These are phyloP conservation scores for Taphrorychus bicolor DNA, from an alignment of 2,888 invertebrate species.

Conservation along the genomic window DNA sequence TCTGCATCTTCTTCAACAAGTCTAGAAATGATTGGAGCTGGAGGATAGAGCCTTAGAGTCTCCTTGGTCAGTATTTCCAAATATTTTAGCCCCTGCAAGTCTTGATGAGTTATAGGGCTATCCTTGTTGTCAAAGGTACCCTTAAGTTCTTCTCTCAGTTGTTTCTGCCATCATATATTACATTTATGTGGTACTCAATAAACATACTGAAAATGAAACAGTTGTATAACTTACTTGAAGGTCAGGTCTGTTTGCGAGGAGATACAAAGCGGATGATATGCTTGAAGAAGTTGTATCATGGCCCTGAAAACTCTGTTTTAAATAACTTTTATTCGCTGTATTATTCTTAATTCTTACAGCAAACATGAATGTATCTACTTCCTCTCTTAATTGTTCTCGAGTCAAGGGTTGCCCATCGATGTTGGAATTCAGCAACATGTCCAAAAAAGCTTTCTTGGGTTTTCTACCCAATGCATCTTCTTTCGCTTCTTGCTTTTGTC, in stretches of 20 bases:
- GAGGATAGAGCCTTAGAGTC: conserved; percentile 63
- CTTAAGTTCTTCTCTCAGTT: conserved; percentile 49
- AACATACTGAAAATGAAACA: not conserved
- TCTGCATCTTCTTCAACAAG: conserved; percentile 6
- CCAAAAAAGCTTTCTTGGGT: conserved; percentile 66
- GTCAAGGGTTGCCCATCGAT: conserved; percentile 66
- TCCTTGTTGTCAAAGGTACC: conserved; percentile 46
- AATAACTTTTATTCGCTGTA: not conserved
- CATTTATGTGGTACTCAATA: not conserved
- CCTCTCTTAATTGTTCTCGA: conserved; percentile 69
- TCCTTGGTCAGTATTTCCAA: conserved; percentile 67
- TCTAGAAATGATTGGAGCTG: conserved; percentile 63
- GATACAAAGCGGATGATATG: conserved; percentile 60
- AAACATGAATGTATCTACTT: conserved; percentile 79
- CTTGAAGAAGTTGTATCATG: conserved; percentile 62
- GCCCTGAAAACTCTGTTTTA: conserved; percentile 52
- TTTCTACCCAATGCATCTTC: conserved; percentile 39
- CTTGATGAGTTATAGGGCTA: conserved; percentile 44
- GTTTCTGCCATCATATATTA: conserved; percentile 13
- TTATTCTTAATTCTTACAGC: conserved; percentile 59
- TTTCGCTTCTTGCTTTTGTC: not conserved
- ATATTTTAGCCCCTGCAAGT: conserved; percentile 58
- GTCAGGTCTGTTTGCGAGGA: conserved; percentile 58
- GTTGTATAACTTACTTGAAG: conserved; percentile 53
- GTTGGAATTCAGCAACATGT: conserved; percentile 65